A percentile compares a stretch with the other conserved stretches of the same genome.
Evolutionary conservation across 2,113 vertebrate genomes (phyloP).

Genomic region (Alouatta palliata): DNA sequence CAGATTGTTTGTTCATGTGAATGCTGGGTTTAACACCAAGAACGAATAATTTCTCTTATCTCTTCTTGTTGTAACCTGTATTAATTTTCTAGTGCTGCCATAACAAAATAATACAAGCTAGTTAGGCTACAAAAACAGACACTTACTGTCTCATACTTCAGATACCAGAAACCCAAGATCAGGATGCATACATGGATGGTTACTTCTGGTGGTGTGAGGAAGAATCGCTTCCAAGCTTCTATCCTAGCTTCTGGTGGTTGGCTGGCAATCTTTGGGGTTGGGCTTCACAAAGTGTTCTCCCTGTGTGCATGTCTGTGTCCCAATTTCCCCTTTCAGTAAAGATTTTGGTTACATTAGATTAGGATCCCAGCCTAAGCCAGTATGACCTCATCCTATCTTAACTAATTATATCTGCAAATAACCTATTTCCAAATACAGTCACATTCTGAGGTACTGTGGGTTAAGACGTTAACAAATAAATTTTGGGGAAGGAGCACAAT

Average conservation of each 20-base stretch:
- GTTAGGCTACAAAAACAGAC: not conserved
- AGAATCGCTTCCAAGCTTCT: accelerated
- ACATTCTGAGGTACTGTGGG: not conserved
- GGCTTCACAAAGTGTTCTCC: not conserved
- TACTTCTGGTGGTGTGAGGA: not conserved
- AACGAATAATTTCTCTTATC: not conserved
- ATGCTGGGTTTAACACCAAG: not conserved
- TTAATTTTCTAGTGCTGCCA: not conserved
- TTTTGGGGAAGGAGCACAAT: not conserved
- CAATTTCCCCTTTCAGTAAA: not conserved
- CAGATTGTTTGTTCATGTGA: not conserved
- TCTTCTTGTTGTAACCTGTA: not conserved
- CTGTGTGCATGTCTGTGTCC: not conserved
- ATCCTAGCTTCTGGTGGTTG: accelerated
- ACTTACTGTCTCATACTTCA: not conserved
- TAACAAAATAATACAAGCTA: not conserved
- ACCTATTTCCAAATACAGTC: not conserved
- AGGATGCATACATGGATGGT: accelerated
- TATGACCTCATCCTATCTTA: not conserved
- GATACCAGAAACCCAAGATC: not conserved
- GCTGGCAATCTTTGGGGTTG: no score
- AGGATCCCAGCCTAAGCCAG: accelerated
- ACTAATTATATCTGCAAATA: not conserved
- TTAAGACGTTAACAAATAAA: not conserved
- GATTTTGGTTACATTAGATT: not conserved